phyloP scores from a whole-genome alignment of 2,888 invertebrate genomes.

The Coecobrya sp. region DNA sequence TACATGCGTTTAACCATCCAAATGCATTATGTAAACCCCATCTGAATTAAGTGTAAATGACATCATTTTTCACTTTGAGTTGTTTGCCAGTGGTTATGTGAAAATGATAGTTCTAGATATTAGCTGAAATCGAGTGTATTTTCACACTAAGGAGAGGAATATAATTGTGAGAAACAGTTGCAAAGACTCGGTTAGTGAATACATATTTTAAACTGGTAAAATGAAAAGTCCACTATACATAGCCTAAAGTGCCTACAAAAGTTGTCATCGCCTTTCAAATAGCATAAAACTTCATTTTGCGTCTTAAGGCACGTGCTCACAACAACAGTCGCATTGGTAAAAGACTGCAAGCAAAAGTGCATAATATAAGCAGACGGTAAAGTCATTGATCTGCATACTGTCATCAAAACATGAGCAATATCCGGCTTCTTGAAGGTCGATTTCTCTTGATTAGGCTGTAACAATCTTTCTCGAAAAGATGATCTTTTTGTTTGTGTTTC shows the following conservation, averaged over 20 bases:
- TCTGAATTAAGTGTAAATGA: too few species aligned
- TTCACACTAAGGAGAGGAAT: too few species aligned
- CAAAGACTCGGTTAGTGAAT: too few species aligned
- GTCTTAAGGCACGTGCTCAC: constrained; percentile 58
- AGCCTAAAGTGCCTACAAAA: constrained; percentile 15
- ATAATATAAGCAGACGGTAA: constrained; percentile 8
- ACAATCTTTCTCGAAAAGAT: background rate
- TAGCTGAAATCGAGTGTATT: too few species aligned
- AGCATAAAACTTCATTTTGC: background rate
- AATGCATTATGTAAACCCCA: too few species aligned
- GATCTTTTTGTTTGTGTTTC: constrained; percentile 1
- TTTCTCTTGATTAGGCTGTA: constrained; percentile 55
- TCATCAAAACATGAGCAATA: constrained; percentile 58
- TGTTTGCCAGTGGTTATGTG: too few species aligned
- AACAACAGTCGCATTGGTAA: too few species aligned
- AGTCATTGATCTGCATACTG: constrained; percentile 59
- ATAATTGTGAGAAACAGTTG: too few species aligned
- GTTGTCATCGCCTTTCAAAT: background rate
- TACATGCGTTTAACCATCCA: too few species aligned
- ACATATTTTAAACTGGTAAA: background rate
- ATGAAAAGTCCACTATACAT: background rate
- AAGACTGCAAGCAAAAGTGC: background rate
- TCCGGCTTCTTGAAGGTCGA: constrained; percentile 72
- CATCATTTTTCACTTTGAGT: too few species aligned
- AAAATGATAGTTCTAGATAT: too few species aligned